Percentiles rank a stretch among this genome's conserved stretches.
Conservation (phyloP, 1,140 invertebrate genomes). For the Oryzaephilus surinamensis region DNA sequence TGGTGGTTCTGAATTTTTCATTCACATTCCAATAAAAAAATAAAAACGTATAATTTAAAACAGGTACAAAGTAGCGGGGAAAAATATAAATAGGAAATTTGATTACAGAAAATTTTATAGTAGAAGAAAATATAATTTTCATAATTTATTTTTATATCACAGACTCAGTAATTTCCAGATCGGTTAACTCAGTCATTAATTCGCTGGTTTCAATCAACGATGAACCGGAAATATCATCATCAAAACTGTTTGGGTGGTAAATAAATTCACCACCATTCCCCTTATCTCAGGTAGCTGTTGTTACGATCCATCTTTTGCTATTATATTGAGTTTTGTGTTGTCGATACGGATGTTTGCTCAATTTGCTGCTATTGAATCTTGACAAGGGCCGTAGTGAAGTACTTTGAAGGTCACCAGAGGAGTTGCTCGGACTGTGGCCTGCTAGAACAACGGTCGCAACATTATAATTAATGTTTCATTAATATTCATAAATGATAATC, state of each 20-base stretch:
- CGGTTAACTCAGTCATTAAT: conserved; percentile 21
- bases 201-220: conserved; percentile 23
- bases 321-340: conserved; percentile 20
- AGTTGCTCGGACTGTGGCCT: conserved; percentile 33
- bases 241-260: background rate
- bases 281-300: conserved; percentile 27
- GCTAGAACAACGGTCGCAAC: no score
- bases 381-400: conserved; percentile 29
- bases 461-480: no score
- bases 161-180: conserved; percentile 20
- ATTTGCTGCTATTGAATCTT: conserved; percentile 14
- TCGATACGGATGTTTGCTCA: conserved; percentile 13
- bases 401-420: conserved; percentile 29
- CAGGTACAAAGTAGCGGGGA: no score
- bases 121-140: no score
- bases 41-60: no score
- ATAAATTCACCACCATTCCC: conserved; percentile 12
- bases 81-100: no score
- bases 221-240: conserved; percentile 25
- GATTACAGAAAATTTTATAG: no score
- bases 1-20: no score
- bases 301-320: conserved; percentile 27
- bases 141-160: conserved; percentile 14
- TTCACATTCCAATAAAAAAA: no score
- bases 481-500: conserved; percentile 2